Base-by-base conservation (phyloP, 1,140 invertebrate species). In the Epicauta chinensis region DNA sequence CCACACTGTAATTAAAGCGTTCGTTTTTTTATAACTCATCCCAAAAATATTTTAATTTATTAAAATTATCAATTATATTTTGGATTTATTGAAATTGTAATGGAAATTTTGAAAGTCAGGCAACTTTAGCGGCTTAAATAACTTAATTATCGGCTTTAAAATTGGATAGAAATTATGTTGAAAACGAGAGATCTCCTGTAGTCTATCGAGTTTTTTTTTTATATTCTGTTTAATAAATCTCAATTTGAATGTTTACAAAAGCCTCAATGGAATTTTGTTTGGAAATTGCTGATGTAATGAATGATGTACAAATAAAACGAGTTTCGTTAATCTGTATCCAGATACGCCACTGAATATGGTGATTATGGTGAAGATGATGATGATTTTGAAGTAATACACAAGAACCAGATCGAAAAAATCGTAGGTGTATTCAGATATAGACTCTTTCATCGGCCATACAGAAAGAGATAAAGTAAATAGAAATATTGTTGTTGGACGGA, bases 401-500 rank as follows among this genome's bases (percentile, higher is more conserved):
- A 53, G 51, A 58, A 51, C 51, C 47, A 58, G 46, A 51, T 53
- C 53, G 53, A 34, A 49, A n/a, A n/a, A 50, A 49, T 53, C 50
- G 55, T 57, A 51, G 56, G 56, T 46, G 56, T 51, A 50, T 50
- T 49, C 46, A 54, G 51, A 54, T 57, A 41, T 47, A 11, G 32
- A 31, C 53, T 41, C 37, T 45, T 23, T 23, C 23, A 23, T 23
- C 23, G 7, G 23, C 4, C 23, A 23, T 23, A 23, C 23, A 23
- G 23, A 23, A 23, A 23, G 46, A 51, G 56, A 58, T 58, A 58
- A 58, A 58, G 47, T 58, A 58, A 58, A 58, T 58, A 58, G 56
- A 58, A 57, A 58, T 50, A 54, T 54, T 58, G 51, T 54, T 23
- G 23, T 23, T 23, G 4, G 23, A 7, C 4, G 23, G 23, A 23